phyloP scores from a whole-genome alignment of 2,888 invertebrate species.

The Beris chalybata region DNA sequence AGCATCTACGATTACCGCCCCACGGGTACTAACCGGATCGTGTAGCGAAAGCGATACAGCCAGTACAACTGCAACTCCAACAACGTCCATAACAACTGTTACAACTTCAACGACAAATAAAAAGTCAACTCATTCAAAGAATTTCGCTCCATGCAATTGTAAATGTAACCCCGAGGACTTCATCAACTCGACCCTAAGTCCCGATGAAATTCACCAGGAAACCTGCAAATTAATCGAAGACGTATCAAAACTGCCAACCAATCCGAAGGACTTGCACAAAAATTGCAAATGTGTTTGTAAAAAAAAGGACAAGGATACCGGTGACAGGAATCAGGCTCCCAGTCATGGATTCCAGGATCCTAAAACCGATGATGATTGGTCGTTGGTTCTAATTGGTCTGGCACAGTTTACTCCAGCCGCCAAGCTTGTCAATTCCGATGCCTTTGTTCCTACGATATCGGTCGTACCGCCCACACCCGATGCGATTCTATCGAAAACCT shows the following conservation, averaged over 20 bases:
- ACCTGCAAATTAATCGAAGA: conserved; percentile 53
- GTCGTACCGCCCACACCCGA: conserved; percentile 77
- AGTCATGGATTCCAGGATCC: conserved; percentile 37
- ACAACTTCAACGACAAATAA: conserved; percentile 14
- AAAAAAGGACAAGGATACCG: neutral
- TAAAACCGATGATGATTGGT: conserved; percentile 63
- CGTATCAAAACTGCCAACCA: conserved; percentile 47
- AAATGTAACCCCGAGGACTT: conserved; percentile 55
- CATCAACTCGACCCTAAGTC: conserved; percentile 49
- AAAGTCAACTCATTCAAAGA: conserved; percentile 5
- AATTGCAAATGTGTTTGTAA: conserved; percentile 47
- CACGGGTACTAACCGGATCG: conserved; percentile 33
- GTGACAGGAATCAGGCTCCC: neutral
- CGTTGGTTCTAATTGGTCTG: conserved; percentile 69
- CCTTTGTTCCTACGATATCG: conserved; percentile 67
- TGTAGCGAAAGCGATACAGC: conserved; percentile 32
- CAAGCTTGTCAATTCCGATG: conserved; percentile 59
- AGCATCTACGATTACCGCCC: conserved; percentile 32
- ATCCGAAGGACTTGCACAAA: conserved; percentile 40
- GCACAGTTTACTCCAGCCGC: conserved; percentile 60
- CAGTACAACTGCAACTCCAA: conserved; percentile 42
- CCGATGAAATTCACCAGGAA: conserved; percentile 53
- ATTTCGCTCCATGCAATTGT: conserved; percentile 49
- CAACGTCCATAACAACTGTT: conserved; percentile 37
- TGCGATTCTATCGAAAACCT: conserved; percentile 52